Percentiles rank a stretch among this genome's conserved stretches.
phyloP scores from a whole-genome alignment of 2,888 invertebrate genomes.

The Lithosia quadra region DNA sequence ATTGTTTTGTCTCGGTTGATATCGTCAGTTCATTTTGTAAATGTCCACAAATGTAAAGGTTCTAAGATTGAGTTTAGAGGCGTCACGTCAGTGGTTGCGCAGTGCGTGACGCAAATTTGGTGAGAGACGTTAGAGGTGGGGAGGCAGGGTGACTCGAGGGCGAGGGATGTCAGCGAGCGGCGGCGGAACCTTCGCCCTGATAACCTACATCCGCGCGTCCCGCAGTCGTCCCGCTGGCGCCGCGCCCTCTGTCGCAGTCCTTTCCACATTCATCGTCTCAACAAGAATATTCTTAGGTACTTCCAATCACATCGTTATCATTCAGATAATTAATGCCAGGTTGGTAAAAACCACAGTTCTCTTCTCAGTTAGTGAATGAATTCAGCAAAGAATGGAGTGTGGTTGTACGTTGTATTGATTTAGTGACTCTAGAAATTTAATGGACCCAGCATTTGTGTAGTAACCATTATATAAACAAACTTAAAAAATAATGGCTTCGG shows the following conservation, averaged over 20 bases:
- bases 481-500: background rate
- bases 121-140: conserved; percentile 49
- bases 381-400: background rate
- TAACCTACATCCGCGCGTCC: conserved; percentile 74
- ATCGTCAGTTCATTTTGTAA: conserved; percentile 40
- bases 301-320: conserved; percentile 9
- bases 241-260: conserved; percentile 40
- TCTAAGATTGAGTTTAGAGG: conserved; percentile 23
- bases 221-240: conserved; percentile 50
- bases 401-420: conserved; percentile 18
- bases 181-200: conserved; percentile 73
- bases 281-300: conserved; percentile 28
- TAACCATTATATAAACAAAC: background rate
- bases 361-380: background rate
- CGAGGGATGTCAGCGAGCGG: conserved; percentile 58
- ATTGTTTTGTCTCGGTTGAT: conserved; percentile 67
- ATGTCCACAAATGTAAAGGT: conserved; percentile 25
- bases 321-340: background rate
- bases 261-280: conserved; percentile 36
- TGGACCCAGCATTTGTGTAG: background rate
- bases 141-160: conserved; percentile 54
- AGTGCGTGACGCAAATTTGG: conserved; percentile 61
- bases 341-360: background rate
- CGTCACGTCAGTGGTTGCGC: conserved; percentile 51
- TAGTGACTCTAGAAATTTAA: conserved; percentile 3